Percentiles rank a stretch among this genome's conserved stretches.
Evolutionary conservation across 2,797 vertebrate genomes (phyloP).

Genomic region (Malurus leucopterus): DNA sequence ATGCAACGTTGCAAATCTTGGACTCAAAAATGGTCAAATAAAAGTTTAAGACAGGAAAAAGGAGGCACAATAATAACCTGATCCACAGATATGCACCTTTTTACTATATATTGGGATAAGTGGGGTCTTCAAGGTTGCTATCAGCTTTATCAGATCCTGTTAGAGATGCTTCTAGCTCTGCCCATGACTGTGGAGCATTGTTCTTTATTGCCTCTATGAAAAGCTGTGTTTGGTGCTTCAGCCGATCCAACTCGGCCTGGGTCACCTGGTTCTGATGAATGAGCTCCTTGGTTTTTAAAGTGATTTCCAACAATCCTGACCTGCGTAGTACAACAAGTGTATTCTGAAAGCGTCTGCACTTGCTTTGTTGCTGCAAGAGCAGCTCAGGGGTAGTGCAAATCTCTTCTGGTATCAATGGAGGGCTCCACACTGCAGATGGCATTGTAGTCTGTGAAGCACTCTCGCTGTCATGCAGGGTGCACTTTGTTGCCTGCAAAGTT

Average conservation of each 20-base stretch:
- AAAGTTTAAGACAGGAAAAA: conserved; percentile 17
- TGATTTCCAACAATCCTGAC: conserved; percentile 88
- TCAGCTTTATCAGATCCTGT: conserved; percentile 48
- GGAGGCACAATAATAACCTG: conserved; percentile 37
- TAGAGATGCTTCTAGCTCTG: conserved; percentile 82
- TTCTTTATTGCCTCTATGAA: conserved; percentile 85
- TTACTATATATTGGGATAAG: conserved; percentile 53
- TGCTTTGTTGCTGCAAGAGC: conserved; percentile 72
- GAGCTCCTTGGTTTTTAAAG: conserved; percentile 90
- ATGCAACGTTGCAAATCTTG: neutral
- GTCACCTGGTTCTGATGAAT: conserved; percentile 89
- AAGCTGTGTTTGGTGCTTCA: conserved; percentile 86
- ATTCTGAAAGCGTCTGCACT: conserved; percentile 87
- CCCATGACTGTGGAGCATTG: conserved; percentile 85
- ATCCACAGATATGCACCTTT: neutral
- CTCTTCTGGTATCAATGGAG: conserved; percentile 46
- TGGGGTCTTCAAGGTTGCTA: conserved; percentile 19
- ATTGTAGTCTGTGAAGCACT: conserved; percentile 1
- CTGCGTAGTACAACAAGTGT: conserved; percentile 86
- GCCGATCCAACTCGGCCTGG: conserved; percentile 83
- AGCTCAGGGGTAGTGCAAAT: conserved; percentile 59
- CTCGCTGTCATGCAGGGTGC: conserved; percentile 37
- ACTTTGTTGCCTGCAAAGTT: conserved; percentile 57
- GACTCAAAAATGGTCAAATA: conserved; percentile 22
- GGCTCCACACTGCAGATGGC: conserved; percentile 49